Conservation (phyloP, 2,113 vertebrate genomes). For the Jacana jacana region DNA sequence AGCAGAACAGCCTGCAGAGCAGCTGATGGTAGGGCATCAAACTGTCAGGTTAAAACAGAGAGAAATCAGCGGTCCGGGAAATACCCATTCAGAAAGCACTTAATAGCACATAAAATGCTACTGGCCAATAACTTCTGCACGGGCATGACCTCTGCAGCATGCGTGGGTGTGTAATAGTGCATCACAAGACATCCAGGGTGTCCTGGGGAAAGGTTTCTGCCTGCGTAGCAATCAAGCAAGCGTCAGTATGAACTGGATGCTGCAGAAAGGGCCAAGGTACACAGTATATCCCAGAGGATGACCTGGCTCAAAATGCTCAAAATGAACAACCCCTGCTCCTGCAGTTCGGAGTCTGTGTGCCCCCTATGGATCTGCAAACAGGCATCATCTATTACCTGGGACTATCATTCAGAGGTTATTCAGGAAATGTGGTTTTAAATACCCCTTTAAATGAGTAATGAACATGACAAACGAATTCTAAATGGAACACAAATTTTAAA, state of each 20-base stretch:
- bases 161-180: not conserved
- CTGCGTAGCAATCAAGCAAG: not conserved
- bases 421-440: not conserved
- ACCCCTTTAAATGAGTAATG: not conserved
- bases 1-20: not conserved
- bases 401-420: not conserved
- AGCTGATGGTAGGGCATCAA: not conserved
- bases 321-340: not conserved
- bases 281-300: not conserved
- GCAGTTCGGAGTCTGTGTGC: not conserved
- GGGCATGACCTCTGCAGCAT: not conserved
- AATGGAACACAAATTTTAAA: not conserved
- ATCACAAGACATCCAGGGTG: not conserved
- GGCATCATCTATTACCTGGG: not conserved
- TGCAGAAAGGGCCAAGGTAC: not conserved
- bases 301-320: not conserved
- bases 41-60: not conserved
- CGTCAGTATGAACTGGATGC: not conserved
- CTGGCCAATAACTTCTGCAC: not conserved
- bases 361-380: not conserved
- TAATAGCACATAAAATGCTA: not conserved
- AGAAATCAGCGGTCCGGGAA: not conserved
- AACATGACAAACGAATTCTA: not conserved
- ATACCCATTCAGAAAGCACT: not conserved
- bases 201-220: not conserved